Evolutionary conservation across 2,888 invertebrate genomes (phyloP), one percentile per base, ranked within the genome.

Genomic region (Bugula neritina): DNA sequence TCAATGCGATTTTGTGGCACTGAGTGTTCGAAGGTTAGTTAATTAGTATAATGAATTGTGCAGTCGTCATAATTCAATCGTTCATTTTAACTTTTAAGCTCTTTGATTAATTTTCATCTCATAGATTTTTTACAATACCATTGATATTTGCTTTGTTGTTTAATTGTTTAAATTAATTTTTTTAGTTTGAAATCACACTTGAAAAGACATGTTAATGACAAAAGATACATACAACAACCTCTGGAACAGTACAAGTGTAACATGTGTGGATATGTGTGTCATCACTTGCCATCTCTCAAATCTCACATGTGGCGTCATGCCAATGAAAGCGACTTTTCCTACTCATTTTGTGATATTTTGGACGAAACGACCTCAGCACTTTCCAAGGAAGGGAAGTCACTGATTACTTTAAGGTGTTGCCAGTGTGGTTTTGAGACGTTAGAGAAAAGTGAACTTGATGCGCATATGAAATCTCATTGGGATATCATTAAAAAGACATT

Each of bases 231-330:
- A 25, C 81, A 81, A 72, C 82, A 82, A 75, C 83, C 82, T 0
- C 76, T 83, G 69, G 83, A 83, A 73, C 83, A 83, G 75, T 83
- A 83, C 76, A 82, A 82, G 73, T 83, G 83, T 75, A 80, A 81
- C 71, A 74, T 83, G 21, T 83, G 83, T 75, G 82, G 82, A 54
- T 83, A 83, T 73, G 80, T 83, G 2, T 83, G 83, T 73, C 82
- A 83, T 74, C 83, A 83, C 73, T 75, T 83, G 72, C 83, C 83
- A 1, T 82, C 83, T 0, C 76, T 83, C 27, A 83, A 83, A 74
- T 82, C 82, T 0, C 83, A 83, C 76, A 82, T 83, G 83, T 83
- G 83, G 83, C 78, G 82, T 0, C 83, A 83, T 75, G 81, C 83
- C 25, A 79, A 79, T 69, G 81, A 82, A 72, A 76, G 77, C 54